Conservation (phyloP, 2,888 invertebrate species). For the Heliconius erato region DNA sequence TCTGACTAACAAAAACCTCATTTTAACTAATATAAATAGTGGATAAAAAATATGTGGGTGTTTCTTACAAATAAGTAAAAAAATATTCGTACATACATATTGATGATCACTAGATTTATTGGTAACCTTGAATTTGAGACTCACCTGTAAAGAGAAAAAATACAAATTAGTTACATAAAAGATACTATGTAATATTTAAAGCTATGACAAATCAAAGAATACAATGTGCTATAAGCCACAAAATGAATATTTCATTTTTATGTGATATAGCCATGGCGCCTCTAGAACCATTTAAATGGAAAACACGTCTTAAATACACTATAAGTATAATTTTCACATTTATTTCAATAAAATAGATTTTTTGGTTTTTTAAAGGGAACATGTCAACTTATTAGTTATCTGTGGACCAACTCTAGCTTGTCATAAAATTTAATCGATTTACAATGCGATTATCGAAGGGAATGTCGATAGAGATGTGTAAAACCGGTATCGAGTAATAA, state of each 20-base stretch:
- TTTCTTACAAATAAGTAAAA: too few relatives aligned
- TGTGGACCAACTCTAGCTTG: constrained; percentile 29
- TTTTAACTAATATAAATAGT: background rate
- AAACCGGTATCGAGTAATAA: constrained; percentile 33
- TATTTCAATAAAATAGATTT: constrained; percentile 41
- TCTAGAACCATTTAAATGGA: constrained; percentile 37
- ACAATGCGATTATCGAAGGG: constrained; percentile 31
- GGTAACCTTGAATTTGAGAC: background rate
- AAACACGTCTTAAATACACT: constrained; percentile 37
- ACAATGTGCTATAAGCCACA: constrained; percentile 17
- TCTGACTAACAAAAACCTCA: background rate
- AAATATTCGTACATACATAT: constrained; percentile 12
- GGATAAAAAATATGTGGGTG: background rate
- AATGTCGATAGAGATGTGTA: constrained; percentile 29
- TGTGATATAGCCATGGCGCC: constrained; percentile 40
- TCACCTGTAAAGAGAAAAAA: constrained; percentile 35
- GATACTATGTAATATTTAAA: background rate
- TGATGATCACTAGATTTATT: background rate
- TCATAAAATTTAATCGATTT: constrained; percentile 43
- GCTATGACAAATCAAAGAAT: constrained; percentile 1
- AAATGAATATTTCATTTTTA: constrained; percentile 22
- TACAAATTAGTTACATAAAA: background rate
- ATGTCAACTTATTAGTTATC: constrained; percentile 28
- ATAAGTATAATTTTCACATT: constrained; percentile 39
- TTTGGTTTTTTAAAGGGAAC: constrained; percentile 23